Conservation (phyloP, 2,797 vertebrate species). For the Epinephelus awoara region DNA sequence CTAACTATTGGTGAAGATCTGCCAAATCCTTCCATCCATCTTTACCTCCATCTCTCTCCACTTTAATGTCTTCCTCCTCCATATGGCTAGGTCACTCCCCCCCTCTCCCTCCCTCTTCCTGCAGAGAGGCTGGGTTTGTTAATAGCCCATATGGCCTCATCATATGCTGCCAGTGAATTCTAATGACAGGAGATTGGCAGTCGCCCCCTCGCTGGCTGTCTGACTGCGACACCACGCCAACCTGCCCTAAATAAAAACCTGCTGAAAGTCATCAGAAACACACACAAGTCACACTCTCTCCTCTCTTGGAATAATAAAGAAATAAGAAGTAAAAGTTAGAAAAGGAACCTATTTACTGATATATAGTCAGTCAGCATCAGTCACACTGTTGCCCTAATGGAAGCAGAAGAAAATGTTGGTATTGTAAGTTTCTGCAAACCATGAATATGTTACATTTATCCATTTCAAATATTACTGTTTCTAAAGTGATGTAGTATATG, state of each 20-base stretch:
- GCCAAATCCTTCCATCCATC: slow-evolving; percentile 43
- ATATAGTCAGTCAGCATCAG: no score
- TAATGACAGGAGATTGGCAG: slow-evolving; percentile 71
- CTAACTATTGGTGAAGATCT: slow-evolving; percentile 39
- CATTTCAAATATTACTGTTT: no score
- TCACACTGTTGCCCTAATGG: no score
- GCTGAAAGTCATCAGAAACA: slow-evolving; percentile 25
- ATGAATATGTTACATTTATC: no score
- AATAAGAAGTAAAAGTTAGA: no score
- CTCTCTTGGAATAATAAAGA: no score
- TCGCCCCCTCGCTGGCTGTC: slow-evolving; percentile 9
- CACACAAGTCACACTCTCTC: neutral
- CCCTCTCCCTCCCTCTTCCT: slow-evolving; percentile 23
- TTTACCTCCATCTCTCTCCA: slow-evolving; percentile 10
- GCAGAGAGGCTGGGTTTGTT: slow-evolving; percentile 68
- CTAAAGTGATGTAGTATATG: no score
- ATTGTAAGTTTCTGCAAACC: no score
- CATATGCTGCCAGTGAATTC: slow-evolving; percentile 76
- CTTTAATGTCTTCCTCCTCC: slow-evolving; percentile 47
- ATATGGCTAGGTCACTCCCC: slow-evolving; percentile 50
- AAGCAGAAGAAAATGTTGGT: no score
- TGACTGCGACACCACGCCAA: neutral
- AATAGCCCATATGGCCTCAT: slow-evolving; percentile 76
- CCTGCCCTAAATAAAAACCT: slow-evolving; percentile 46
- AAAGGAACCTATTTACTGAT: no score